These are phyloP conservation scores for Seriola aureovittata DNA, from an alignment of 2,113 vertebrate genomes.

Conservation along the genomic window DNA sequence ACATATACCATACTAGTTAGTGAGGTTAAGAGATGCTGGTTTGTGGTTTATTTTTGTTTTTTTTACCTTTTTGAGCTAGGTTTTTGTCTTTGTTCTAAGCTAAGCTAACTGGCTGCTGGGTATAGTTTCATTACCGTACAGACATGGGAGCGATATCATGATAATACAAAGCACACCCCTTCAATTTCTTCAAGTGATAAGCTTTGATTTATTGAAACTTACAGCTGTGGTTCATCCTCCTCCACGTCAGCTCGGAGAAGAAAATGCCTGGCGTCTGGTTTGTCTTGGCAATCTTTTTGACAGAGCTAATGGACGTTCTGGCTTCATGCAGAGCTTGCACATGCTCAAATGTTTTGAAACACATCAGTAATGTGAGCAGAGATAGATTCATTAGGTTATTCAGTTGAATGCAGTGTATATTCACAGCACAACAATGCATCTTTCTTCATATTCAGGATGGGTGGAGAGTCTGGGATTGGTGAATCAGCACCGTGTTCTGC, in stretches of 20 bases:
- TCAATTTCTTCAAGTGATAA: conserved; percentile 10
- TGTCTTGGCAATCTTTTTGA: conserved; percentile 67
- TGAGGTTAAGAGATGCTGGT: neutral
- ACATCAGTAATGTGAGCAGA: conserved; percentile 17
- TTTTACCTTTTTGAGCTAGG: neutral
- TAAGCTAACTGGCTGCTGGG: neutral
- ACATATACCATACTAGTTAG: no score
- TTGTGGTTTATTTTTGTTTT: neutral
- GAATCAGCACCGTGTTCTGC: conserved; percentile 29
- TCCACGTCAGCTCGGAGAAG: conserved; percentile 38
- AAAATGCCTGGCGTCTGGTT: conserved; percentile 61
- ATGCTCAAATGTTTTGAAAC: conserved; percentile 38
- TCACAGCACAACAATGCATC: conserved; percentile 1
- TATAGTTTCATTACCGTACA: neutral
- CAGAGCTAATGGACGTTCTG: conserved; percentile 66
- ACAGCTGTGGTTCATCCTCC: conserved; percentile 51
- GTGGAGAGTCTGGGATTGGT: conserved; percentile 21
- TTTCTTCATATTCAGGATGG: conserved; percentile 19
- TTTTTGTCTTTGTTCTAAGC: neutral
- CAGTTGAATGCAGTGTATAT: neutral
- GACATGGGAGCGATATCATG: neutral
- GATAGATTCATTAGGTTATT: conserved; percentile 22
- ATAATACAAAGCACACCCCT: conserved; percentile 1
- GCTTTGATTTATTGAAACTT: conserved; percentile 37
- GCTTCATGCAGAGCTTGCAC: conserved; percentile 39